phyloP scores from a whole-genome alignment of 1,140 invertebrate genomes.

The Odontomachus brunneus region DNA sequence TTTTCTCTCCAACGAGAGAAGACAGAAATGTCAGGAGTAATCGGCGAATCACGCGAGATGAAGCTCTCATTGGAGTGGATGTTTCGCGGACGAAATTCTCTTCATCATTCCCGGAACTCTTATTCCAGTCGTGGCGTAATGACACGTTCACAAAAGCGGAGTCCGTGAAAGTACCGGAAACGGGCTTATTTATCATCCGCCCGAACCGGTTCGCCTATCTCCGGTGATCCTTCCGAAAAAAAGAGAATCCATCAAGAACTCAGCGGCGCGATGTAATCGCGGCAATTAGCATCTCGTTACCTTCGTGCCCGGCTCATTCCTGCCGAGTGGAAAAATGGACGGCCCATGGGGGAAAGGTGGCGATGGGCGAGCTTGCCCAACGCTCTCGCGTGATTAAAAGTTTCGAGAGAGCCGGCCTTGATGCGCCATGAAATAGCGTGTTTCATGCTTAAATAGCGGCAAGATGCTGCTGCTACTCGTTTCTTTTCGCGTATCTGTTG shows the following conservation, averaged over 20 bases:
- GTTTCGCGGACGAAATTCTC: neutral
- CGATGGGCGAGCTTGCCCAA: neutral
- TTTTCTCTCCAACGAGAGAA: too few species aligned
- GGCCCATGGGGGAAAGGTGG: neutral
- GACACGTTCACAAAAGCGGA: constrained; percentile 9
- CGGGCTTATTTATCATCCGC: constrained; percentile 12
- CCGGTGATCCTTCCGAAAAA: neutral
- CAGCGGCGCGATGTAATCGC: constrained; percentile 13
- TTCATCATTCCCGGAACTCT: neutral
- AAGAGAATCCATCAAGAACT: constrained; percentile 25
- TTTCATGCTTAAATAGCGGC: constrained; percentile 8
- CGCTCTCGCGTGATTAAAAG: constrained; percentile 57
- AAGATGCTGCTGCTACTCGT: neutral
- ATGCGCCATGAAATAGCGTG: constrained; percentile 21
- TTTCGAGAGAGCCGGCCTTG: neutral
- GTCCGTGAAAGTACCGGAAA: constrained; percentile 32
- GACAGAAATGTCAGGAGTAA: too few species aligned
- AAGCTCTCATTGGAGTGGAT: neutral
- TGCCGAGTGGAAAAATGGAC: constrained; percentile 18
- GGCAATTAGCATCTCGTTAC: constrained; percentile 44
- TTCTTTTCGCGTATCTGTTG: neutral
- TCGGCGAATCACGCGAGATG: neutral
- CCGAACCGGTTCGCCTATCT: constrained; percentile 44
- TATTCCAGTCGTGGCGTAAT: constrained; percentile 11
- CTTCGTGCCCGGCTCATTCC: neutral